Evolutionary conservation across 1,140 invertebrate genomes (phyloP).

Genomic region (Ladona fulva): DNA sequence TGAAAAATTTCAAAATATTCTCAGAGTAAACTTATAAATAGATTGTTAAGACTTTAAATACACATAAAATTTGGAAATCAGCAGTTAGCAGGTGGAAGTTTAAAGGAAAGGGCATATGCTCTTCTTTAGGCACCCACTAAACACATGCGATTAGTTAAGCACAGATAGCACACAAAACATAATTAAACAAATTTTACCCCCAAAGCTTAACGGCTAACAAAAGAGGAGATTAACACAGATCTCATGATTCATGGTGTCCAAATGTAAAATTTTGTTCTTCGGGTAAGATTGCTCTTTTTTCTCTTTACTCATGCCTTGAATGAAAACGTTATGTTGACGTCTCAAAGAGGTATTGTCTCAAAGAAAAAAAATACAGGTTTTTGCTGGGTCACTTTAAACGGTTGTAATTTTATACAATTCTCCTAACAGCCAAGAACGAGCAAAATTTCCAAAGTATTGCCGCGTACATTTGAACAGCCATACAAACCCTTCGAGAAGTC

Average conservation of each 20-base stretch:
- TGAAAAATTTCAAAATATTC: background rate
- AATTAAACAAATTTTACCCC: background rate
- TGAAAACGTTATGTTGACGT: too few relatives aligned
- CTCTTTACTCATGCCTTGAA: too few relatives aligned
- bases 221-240: background rate
- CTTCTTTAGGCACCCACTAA: background rate
- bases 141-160: background rate
- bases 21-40: background rate
- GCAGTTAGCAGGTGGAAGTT: too few relatives aligned
- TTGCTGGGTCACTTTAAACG: too few relatives aligned
- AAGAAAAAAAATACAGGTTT: too few relatives aligned
- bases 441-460: background rate
- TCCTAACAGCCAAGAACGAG: background rate
- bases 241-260: background rate
- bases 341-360: too few relatives aligned
- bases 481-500: slow-evolving; percentile 16
- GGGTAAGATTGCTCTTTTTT: too few relatives aligned
- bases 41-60: background rate
- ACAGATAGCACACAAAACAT: background rate
- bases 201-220: background rate
- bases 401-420: too few relatives aligned
- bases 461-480: slow-evolving; percentile 13
- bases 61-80: too few relatives aligned
- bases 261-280: background rate
- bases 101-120: too few relatives aligned